Evolutionary conservation across 2,888 invertebrate genomes (phyloP), one percentile per base, ranked within the genome.

Genomic region (Piscicola geometra): DNA sequence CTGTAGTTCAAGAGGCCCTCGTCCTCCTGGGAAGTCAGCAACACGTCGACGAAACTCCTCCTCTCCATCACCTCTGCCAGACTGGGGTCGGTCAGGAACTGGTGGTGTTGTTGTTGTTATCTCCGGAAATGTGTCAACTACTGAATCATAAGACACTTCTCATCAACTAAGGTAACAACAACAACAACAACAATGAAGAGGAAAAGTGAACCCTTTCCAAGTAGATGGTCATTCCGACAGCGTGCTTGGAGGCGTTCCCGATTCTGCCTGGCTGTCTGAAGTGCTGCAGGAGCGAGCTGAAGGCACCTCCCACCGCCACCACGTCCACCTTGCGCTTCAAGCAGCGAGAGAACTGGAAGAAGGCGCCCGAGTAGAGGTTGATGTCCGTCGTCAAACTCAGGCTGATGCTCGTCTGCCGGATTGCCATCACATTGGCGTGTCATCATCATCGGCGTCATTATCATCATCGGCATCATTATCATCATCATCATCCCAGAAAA

Each of bases 271-370:
- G 76, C 64, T 75, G 72, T n/a, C 76, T 68, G 68, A 79, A 80
- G 18, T 32, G 35, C 21, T 56, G 35, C 21, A 96, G 88, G 87
- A 95, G 88, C 15, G 89, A 89, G 84, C 96, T 94, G 81, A 95
- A 97, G 80, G 94, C 89, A 56, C 95, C 94, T 0, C 96, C 96
- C 9, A 90, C 91, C 0, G 94, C 94, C 66, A 96, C 88, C 0
- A 94, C 90, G 79, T 89, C 91, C 81, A 87, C 60, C 79, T 86
- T 89, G 28, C 85, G 85, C 77, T 87, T 81, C 76, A 82, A 82
- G 78, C 82, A 84, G 73, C 80, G 86, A 1, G 89, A 88, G 80
- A 91, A 87, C 84, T 91, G 90, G 82, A 89, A 91, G 79, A 90
- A 87, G 81, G 90, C 86, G 0, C 91, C 91, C 3, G 89, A 90